phyloP scores from a whole-genome alignment of 1,140 invertebrate species.

The Ostrea denselamellosa region DNA sequence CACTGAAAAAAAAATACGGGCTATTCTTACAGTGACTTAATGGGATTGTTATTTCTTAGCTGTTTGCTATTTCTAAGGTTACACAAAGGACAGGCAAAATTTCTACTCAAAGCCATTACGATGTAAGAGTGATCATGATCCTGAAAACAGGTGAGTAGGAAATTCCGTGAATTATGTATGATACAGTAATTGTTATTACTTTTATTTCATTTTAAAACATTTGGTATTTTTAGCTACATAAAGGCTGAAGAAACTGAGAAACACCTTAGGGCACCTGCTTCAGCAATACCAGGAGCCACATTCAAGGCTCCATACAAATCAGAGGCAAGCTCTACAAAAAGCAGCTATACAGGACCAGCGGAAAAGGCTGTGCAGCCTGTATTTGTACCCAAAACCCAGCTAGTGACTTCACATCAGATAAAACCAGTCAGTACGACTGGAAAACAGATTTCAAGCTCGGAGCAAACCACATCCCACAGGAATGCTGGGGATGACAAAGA shows the following conservation, averaged over 20 bases:
- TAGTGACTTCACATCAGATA: not conserved
- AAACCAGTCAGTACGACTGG: not conserved
- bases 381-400: conserved; percentile 40
- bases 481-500: not conserved
- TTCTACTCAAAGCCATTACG: not conserved
- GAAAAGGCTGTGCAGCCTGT: conserved; percentile 36
- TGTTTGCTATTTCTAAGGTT: conserved; percentile 32
- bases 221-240: not conserved
- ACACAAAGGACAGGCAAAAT: conserved; percentile 43
- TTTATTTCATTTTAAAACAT: not conserved
- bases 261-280: not conserved
- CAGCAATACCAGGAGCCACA: not conserved
- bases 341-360: not conserved
- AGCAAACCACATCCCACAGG: not conserved
- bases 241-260: not conserved
- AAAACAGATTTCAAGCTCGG: not conserved
- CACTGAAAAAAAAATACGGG: not conserved
- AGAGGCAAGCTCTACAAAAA: not conserved
- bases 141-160: not conserved
- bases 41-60: not conserved
- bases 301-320: conserved; percentile 44
- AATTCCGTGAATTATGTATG: not conserved
- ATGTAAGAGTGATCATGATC: not conserved
- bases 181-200: not conserved
- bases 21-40: not conserved